Percentiles rank a stretch among this genome's conserved stretches.
Evolutionary conservation across 2,888 invertebrate species (phyloP).

Genomic region (Phortica magna): DNA sequence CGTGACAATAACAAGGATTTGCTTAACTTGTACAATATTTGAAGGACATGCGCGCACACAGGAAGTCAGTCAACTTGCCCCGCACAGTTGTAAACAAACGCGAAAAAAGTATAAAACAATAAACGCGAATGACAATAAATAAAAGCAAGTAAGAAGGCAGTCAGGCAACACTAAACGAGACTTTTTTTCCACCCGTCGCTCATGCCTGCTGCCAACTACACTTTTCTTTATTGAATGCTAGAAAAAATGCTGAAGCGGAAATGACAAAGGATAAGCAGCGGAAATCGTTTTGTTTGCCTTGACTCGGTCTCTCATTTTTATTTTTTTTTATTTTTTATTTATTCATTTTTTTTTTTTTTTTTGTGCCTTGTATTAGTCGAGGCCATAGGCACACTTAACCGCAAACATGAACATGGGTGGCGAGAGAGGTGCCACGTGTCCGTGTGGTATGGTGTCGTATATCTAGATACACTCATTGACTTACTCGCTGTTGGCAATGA

Average conservation of each 20-base stretch:
- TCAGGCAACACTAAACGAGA: not conserved
- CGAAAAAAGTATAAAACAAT: constrained; percentile 3
- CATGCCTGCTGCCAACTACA: not conserved
- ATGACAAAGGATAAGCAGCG: constrained; percentile 54
- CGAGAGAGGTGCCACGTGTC: not conserved
- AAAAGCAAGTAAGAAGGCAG: constrained; percentile 8
- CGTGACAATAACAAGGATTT: constrained; percentile 17
- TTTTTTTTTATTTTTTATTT: not conserved
- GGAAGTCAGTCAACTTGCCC: not conserved
- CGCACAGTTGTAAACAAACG: too few relatives aligned
- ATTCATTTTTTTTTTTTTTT: not conserved
- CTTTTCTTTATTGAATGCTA: constrained; percentile 6
- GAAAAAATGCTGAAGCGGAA: constrained; percentile 33
- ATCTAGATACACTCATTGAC: not conserved
- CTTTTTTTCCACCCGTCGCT: not conserved
- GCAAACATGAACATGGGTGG: constrained; percentile 48
- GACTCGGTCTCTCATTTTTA: not conserved
- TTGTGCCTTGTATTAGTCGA: constrained; percentile 15
- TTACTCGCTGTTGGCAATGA: not conserved
- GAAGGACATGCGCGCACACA: not conserved
- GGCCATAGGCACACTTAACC: constrained; percentile 67
- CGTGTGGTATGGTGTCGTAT: not conserved
- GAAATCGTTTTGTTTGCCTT: constrained; percentile 53
- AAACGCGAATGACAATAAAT: constrained; percentile 25
- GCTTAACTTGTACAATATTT: constrained; percentile 20